Evolutionary conservation across 1,140 invertebrate genomes (phyloP).

Genomic region (Drosophila carrolli): DNA sequence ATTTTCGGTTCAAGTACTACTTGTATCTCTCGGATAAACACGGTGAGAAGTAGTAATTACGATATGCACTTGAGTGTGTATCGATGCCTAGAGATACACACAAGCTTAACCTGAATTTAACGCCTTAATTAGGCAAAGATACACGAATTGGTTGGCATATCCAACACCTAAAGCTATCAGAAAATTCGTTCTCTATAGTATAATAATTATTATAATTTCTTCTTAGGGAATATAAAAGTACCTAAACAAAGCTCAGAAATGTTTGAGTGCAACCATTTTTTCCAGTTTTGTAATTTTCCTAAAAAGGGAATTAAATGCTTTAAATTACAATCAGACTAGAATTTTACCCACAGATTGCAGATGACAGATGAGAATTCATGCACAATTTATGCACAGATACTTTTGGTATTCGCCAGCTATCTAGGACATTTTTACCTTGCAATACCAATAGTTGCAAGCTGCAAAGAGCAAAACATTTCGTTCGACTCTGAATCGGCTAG

Average conservation of each 20-base stretch:
- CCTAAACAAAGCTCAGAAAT: no score
- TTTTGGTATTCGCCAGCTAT: not conserved
- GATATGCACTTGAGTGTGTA: conserved; percentile 1
- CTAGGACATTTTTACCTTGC: not conserved
- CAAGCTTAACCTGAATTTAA: not conserved
- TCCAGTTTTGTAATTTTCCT: no score
- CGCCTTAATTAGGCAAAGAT: not conserved
- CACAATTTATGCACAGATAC: not conserved
- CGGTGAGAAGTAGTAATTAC: conserved; percentile 11
- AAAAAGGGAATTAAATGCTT: no score
- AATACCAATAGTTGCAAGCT: conserved; percentile 18
- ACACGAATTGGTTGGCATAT: not conserved
- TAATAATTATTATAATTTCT: no score
- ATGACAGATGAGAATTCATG: not conserved
- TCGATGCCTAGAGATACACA: not conserved
- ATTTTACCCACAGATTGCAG: not conserved
- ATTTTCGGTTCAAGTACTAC: not conserved
- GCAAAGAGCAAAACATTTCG: conserved; percentile 7
- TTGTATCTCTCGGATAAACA: conserved; percentile 9
- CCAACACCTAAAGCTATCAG: not conserved
- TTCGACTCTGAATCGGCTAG: conserved; percentile 21
- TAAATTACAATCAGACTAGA: no score
- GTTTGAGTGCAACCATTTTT: no score
- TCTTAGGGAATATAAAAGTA: no score
- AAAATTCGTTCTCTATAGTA: not conserved